These are phyloP conservation scores for Coranthus polyacanthus DNA, from an alignment of 2,797 vertebrate genomes.

Conservation along the genomic window DNA sequence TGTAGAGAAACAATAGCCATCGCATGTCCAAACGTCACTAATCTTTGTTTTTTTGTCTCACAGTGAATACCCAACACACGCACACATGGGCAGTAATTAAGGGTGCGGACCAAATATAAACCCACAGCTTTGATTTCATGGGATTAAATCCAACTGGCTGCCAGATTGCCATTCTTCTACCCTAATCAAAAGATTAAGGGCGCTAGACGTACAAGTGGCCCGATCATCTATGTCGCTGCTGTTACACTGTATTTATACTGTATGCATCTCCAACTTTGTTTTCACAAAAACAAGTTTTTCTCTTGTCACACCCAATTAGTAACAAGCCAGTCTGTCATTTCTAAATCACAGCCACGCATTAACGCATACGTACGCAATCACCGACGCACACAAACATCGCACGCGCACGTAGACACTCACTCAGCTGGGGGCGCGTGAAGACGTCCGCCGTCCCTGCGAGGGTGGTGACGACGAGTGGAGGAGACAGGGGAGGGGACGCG, in stretches of 20 bases:
- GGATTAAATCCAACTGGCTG: slow-evolving; percentile 69
- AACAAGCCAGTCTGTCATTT: slow-evolving; percentile 8
- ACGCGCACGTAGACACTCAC: slow-evolving; percentile 20
- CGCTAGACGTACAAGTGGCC: slow-evolving; percentile 45
- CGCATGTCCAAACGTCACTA: slow-evolving; percentile 52
- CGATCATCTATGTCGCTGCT: slow-evolving; percentile 28
- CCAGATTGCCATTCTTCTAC: slow-evolving; percentile 72
- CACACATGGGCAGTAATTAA: slow-evolving; percentile 65
- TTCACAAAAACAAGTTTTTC: slow-evolving; percentile 3
- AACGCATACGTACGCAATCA: slow-evolving; percentile 10
- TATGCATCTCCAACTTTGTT: neutral
- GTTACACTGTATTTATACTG: too few species aligned
- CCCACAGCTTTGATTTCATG: slow-evolving; percentile 72
- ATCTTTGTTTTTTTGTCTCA: slow-evolving; percentile 58
- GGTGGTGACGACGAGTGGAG: slow-evolving; percentile 53
- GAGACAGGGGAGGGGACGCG: slow-evolving; percentile 52
- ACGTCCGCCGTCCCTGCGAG: slow-evolving; percentile 40
- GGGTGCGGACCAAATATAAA: slow-evolving; percentile 62
- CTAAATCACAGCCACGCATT: slow-evolving; percentile 10
- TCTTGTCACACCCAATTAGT: neutral
- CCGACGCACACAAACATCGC: slow-evolving; percentile 1
- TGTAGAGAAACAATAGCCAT: slow-evolving; percentile 20
- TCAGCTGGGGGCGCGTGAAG: slow-evolving; percentile 32
- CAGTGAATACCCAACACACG: slow-evolving; percentile 24
- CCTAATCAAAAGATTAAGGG: slow-evolving; percentile 82